A percentile compares a stretch with the other conserved stretches of the same genome.
Evolutionary conservation across 2,888 invertebrate species (phyloP).

Genomic region (Gymnocheta viridis): DNA sequence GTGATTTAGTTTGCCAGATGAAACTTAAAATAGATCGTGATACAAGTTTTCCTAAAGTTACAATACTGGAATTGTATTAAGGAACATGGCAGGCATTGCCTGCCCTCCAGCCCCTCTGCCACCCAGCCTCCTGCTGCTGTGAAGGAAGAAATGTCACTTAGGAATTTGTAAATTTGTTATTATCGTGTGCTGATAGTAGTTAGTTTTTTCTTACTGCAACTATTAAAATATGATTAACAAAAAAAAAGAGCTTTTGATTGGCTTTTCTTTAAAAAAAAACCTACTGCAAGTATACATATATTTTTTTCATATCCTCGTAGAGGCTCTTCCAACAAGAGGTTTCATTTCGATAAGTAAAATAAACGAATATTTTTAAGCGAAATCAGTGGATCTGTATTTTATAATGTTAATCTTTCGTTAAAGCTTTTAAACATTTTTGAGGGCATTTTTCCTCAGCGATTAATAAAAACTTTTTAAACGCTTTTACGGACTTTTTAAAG

Average conservation of each 20-base stretch:
- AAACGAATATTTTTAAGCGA: too few species aligned
- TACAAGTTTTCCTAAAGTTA: constrained; percentile 44
- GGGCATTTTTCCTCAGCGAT: neutral
- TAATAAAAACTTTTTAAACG: too few species aligned
- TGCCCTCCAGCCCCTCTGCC: too few species aligned
- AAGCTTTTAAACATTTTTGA: too few species aligned
- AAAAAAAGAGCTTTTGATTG: neutral
- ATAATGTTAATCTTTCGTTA: too few species aligned
- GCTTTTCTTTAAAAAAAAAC: neutral
- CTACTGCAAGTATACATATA: too few species aligned
- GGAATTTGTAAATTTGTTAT: constrained; percentile 49
- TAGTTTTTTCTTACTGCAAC: neutral
- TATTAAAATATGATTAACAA: neutral
- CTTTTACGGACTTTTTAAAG: too few species aligned
- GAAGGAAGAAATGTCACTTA: constrained; percentile 49
- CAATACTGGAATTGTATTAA: neutral
- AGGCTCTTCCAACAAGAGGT: too few species aligned
- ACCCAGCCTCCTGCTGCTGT: neutral
- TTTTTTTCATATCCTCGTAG: too few species aligned
- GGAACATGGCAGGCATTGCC: too few species aligned
- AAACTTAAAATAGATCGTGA: constrained; percentile 53
- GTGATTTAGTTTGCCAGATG: constrained; percentile 26
- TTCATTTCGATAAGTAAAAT: too few species aligned
- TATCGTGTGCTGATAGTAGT: neutral
- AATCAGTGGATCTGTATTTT: too few species aligned